These are phyloP conservation scores for Palythoa grandis DNA, from an alignment of 92 coral and sea anemone species.

Conservation along the genomic window DNA sequence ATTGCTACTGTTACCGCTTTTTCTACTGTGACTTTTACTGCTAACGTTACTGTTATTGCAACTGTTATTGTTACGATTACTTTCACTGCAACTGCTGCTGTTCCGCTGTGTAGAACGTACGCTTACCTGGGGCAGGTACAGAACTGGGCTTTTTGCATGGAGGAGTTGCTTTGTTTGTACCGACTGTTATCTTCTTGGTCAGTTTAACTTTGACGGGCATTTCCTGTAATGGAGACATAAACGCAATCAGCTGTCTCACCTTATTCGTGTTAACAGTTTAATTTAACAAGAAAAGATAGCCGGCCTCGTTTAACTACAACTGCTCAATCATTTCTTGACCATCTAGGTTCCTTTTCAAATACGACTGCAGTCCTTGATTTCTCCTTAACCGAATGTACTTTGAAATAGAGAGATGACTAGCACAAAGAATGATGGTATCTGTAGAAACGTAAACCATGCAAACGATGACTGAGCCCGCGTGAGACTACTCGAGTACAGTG, in stretches of 20 bases:
- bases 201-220: slow-evolving; percentile 25
- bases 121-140: slow-evolving; percentile 2
- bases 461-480: too few species aligned
- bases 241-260: neutral
- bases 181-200: slow-evolving; percentile 12
- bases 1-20: neutral
- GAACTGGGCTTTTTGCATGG: neutral
- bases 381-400: too few species aligned
- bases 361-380: too few species aligned
- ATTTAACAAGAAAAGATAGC: too few species aligned
- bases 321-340: too few species aligned
- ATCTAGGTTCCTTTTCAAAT: too few species aligned
- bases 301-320: too few species aligned
- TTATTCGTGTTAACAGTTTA: neutral
- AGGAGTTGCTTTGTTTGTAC: neutral
- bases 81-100: neutral
- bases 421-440: too few species aligned
- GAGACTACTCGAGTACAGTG: too few species aligned
- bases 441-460: too few species aligned
- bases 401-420: too few species aligned
- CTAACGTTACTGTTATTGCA: neutral
- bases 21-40: neutral
- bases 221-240: slow-evolving; percentile 16
- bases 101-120: neutral
- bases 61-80: neutral